Percentiles rank a stretch among this genome's conserved stretches.
Conservation (phyloP, 1,140 invertebrate species). For the Drosophila arawakana region DNA sequence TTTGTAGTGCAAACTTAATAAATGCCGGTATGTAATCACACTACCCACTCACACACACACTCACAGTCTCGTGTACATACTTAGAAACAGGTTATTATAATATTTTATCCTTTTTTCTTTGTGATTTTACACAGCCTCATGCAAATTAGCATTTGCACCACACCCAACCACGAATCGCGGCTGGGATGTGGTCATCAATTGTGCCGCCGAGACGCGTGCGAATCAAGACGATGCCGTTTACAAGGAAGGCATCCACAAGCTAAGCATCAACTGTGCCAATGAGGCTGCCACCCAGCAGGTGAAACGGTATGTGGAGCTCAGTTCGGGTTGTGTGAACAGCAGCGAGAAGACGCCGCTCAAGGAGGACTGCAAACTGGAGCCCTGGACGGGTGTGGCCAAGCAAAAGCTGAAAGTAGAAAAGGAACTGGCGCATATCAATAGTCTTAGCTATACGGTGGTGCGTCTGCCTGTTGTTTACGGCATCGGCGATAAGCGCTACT, state of each 20-base stretch:
- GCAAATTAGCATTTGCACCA: slow-evolving; percentile 90
- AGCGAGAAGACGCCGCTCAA: slow-evolving; percentile 91
- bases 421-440: slow-evolving; percentile 87
- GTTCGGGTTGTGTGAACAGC: slow-evolving; percentile 91
- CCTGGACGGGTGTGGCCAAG: slow-evolving; percentile 93
- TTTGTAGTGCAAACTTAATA: slow-evolving; percentile 95
- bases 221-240: slow-evolving; percentile 95
- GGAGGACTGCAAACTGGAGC: slow-evolving; percentile 90
- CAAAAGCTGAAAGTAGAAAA: slow-evolving; percentile 94
- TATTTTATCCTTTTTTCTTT: slow-evolving; percentile 36
- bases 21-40: slow-evolving; percentile 89
- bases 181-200: slow-evolving; percentile 94
- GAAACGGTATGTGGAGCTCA: slow-evolving; percentile 92
- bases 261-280: slow-evolving; percentile 93
- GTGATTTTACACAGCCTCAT: slow-evolving; percentile 87
- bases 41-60: slow-evolving; percentile 34
- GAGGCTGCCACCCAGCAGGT: slow-evolving; percentile 89
- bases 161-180: slow-evolving; percentile 84
- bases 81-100: slow-evolving; percentile 60
- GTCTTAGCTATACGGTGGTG: slow-evolving; percentile 92
- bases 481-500: slow-evolving; percentile 91
- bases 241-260: slow-evolving; percentile 93
- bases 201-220: slow-evolving; percentile 94
- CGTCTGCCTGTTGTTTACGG: slow-evolving; percentile 95
- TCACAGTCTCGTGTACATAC: background rate